Conservation (phyloP, 23 tunicate genomes). For the Styela clava region DNA sequence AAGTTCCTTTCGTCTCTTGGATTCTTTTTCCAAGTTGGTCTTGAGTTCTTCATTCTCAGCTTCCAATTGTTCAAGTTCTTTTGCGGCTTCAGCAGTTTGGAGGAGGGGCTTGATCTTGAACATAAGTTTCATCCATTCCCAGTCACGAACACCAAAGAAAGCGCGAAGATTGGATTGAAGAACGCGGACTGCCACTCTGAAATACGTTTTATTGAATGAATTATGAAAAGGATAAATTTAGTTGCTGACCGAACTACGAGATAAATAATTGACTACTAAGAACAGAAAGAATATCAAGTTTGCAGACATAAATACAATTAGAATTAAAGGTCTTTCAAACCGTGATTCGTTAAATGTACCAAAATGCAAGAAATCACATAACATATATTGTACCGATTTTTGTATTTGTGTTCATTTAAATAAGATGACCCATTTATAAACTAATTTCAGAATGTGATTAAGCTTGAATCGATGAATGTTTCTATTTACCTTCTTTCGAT, state of each 20-base stretch:
- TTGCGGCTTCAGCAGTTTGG: constrained; percentile 91
- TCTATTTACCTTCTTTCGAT: constrained; percentile 71
- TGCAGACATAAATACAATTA: too few relatives aligned
- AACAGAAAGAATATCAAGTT: too few relatives aligned
- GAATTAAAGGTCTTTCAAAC: too few relatives aligned
- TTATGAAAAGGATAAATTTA: background rate
- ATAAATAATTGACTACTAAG: background rate
- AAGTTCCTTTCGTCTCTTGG: constrained; percentile 81
- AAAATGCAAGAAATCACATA: too few relatives aligned
- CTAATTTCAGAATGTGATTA: too few relatives aligned
- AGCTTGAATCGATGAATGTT: too few relatives aligned
- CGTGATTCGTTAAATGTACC: too few relatives aligned
- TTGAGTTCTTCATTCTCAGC: constrained; percentile 84
- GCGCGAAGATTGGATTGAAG: constrained; percentile 89
- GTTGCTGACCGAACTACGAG: background rate
- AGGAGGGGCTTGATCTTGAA: constrained; percentile 95
- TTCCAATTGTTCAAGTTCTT: constrained; percentile 85
- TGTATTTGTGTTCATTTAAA: too few relatives aligned
- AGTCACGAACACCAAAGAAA: constrained; percentile 85
- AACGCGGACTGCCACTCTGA: constrained; percentile 81
- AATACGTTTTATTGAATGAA: background rate
- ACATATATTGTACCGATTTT: too few relatives aligned
- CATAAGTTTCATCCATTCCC: constrained; percentile 96
- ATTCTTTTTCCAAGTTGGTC: constrained; percentile 81
- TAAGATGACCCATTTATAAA: too few relatives aligned